Percentiles rank a stretch among this genome's conserved stretches.
Evolutionary conservation across 2,113 vertebrate species (phyloP).

Genomic region (Cariama cristata): DNA sequence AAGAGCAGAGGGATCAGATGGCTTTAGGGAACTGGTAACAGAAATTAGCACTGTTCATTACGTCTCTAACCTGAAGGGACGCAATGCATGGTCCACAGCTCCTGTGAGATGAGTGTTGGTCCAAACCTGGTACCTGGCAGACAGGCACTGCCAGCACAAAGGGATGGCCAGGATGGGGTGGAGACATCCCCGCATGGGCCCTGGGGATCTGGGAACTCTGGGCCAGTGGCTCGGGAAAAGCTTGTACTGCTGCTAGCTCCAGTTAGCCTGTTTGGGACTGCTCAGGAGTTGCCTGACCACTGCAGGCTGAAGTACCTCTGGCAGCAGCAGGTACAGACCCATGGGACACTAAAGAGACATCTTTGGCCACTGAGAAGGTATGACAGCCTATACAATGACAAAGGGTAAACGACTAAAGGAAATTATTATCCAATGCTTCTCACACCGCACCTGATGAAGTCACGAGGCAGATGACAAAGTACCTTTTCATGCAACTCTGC

Average conservation of each 20-base stretch:
- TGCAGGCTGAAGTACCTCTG: neutral
- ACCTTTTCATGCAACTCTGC: neutral
- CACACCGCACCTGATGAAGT: neutral
- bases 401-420: neutral
- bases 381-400: neutral
- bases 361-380: neutral
- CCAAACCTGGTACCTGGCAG: neutral
- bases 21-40: neutral
- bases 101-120: neutral
- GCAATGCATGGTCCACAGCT: neutral
- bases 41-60: neutral
- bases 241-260: neutral
- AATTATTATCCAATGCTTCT: neutral
- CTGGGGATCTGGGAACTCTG: neutral
- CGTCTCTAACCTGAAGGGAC: neutral
- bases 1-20: neutral
- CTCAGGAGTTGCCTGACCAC: neutral
- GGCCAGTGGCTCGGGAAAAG: neutral
- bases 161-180: neutral
- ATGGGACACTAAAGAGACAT: neutral
- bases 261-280: neutral
- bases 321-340: neutral
- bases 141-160: neutral
- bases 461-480: fast-evolving
- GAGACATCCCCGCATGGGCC: fast-evolving